phyloP scores from a whole-genome alignment of 2,113 vertebrate genomes.

The Synodontis membranacea region DNA sequence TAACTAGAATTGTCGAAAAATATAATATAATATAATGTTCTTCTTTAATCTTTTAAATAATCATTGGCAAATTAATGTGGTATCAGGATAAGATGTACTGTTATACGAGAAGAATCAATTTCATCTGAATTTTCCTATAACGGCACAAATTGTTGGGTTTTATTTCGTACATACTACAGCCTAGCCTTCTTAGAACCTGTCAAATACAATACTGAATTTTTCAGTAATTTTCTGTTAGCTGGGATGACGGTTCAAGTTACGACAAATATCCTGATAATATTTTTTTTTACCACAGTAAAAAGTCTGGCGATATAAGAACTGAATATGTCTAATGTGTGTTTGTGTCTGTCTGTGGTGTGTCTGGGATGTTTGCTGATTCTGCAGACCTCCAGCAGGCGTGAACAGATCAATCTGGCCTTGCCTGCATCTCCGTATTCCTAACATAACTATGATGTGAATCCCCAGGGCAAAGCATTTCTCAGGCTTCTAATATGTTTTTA shows the following conservation, averaged over 20 bases:
- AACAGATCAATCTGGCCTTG: neutral
- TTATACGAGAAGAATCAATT: neutral
- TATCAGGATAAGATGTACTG: neutral
- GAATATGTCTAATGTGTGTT: neutral
- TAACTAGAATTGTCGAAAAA: neutral
- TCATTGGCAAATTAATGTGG: neutral
- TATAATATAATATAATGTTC: too few species aligned
- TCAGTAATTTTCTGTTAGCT: neutral
- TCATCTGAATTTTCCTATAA: neutral
- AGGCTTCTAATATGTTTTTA: neutral
- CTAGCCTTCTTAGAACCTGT: neutral
- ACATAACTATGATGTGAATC: constrained; percentile 11
- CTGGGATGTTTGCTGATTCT: constrained; percentile 7
- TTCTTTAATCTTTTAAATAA: neutral
- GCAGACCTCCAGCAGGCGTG: constrained; percentile 21
- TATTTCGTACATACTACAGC: neutral
- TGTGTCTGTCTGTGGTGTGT: neutral
- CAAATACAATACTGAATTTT: neutral
- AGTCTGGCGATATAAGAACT: neutral
- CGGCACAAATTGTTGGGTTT: neutral
- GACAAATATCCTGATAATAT: neutral
- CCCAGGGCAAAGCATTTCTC: neutral
- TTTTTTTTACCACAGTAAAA: neutral
- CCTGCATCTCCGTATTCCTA: neutral
- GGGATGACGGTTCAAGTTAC: neutral